These are phyloP conservation scores for Homalodisca vitripennis DNA, from an alignment of 1,140 invertebrate species.

Conservation along the genomic window DNA sequence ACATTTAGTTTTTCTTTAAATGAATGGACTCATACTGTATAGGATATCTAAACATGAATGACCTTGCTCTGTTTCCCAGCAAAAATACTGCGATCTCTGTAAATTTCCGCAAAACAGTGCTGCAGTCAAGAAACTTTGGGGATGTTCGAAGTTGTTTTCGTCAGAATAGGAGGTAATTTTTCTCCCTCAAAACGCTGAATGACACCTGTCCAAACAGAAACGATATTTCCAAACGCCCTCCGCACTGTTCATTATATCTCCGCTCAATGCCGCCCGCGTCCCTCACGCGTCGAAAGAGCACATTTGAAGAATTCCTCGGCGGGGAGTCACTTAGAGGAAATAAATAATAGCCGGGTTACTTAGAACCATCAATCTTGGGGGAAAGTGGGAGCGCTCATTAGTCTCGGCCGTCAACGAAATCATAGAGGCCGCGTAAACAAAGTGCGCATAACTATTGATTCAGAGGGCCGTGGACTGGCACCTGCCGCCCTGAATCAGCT, in stretches of 20 bases:
- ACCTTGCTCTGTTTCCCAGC: too few relatives aligned
- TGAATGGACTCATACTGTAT: too few relatives aligned
- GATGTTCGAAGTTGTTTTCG: too few relatives aligned
- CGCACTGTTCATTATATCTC: background rate
- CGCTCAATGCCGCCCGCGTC: too few relatives aligned
- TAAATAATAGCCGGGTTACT: conserved; percentile 19
- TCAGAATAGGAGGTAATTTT: background rate
- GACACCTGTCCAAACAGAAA: conserved; percentile 22
- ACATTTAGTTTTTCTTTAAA: too few relatives aligned
- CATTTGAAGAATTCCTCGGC: background rate
- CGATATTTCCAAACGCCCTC: conserved; percentile 4
- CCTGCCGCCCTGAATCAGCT: conserved; percentile 2
- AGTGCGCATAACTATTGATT: conserved; percentile 23
- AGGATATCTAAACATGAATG: too few relatives aligned
- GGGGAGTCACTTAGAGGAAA: conserved; percentile 20
- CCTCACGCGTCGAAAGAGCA: too few relatives aligned
- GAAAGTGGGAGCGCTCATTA: conserved; percentile 14
- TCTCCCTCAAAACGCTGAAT: background rate
- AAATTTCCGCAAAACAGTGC: too few relatives aligned
- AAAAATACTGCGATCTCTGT: too few relatives aligned
- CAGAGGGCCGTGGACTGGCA: background rate
- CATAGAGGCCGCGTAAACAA: conserved; percentile 21
- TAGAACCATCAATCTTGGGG: conserved; percentile 15
- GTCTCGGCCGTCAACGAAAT: conserved; percentile 17
- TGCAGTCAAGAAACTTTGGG: too few relatives aligned